Conservation (phyloP, 2,797 vertebrate genomes). For the Typhlichthys subterraneus region DNA sequence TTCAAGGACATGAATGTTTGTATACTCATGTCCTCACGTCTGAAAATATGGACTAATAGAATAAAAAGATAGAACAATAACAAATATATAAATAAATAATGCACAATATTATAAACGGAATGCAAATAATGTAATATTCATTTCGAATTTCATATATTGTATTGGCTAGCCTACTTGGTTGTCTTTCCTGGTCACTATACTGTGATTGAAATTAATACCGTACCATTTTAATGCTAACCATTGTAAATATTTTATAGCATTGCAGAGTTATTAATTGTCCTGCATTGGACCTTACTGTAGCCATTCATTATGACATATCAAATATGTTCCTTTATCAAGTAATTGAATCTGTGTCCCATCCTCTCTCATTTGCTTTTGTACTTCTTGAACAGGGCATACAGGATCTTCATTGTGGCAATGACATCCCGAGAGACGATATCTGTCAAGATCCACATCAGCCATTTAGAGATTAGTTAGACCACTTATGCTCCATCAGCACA, state of each 20-base stretch:
- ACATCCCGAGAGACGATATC: slow-evolving; percentile 87
- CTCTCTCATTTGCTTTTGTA: slow-evolving; percentile 66
- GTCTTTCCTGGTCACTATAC: too few species aligned
- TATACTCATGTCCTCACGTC: neutral
- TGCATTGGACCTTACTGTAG: too few species aligned
- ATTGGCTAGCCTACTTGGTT: too few species aligned
- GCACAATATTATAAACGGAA: neutral
- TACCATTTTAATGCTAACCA: too few species aligned
- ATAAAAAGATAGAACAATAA: neutral
- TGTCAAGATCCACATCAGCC: slow-evolving; percentile 61
- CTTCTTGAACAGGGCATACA: slow-evolving; percentile 86
- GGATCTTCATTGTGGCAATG: slow-evolving; percentile 79
- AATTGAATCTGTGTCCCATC: neutral
- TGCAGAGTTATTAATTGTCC: too few species aligned
- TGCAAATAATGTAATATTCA: neutral
- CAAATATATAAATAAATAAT: neutral
- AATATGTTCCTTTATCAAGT: neutral
- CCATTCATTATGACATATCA: too few species aligned
- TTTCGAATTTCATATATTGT: too few species aligned
- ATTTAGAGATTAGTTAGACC: slow-evolving; percentile 19
- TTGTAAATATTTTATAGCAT: too few species aligned
- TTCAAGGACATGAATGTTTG: slow-evolving; percentile 6
- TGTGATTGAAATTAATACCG: too few species aligned
- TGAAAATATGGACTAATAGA: slow-evolving; percentile 7
- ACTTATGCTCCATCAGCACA: slow-evolving; percentile 21